Percentiles rank a stretch among this genome's conserved stretches.
Evolutionary conservation across 2,797 vertebrate genomes (phyloP).

Genomic region (Cryptoprocta ferox): DNA sequence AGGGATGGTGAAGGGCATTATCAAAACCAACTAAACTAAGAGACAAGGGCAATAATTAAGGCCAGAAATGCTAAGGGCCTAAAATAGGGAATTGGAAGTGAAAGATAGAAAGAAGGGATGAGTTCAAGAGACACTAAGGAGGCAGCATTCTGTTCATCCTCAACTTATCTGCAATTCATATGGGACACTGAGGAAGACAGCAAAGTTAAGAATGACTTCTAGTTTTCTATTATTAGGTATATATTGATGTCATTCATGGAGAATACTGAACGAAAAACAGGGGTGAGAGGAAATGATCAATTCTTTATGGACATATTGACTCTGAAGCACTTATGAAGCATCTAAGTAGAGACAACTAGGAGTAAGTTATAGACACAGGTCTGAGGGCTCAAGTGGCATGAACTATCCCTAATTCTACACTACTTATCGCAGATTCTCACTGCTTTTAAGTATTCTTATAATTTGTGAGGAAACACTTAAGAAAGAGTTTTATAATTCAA

Average conservation of each 20-base stretch:
- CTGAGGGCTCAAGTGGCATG: background rate
- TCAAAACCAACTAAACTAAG: constrained; percentile 4
- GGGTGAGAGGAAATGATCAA: background rate
- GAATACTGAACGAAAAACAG: background rate
- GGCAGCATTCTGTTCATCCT: background rate
- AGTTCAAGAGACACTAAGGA: background rate
- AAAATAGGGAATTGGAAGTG: background rate
- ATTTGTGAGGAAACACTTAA: background rate
- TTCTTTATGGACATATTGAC: background rate
- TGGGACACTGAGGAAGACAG: background rate
- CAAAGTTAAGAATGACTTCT: background rate
- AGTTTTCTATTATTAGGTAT: background rate
- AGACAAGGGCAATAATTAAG: background rate
- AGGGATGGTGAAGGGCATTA: background rate
- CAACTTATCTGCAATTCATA: background rate
- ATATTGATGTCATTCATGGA: background rate
- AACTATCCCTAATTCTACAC: background rate
- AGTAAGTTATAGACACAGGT: background rate
- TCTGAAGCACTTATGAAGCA: background rate
- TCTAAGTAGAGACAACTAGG: background rate
- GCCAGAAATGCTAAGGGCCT: constrained; percentile 4
- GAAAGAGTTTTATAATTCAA: constrained; percentile 2
- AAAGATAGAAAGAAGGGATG: background rate
- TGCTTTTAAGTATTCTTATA: background rate
- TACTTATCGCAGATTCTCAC: background rate